Evolutionary conservation across 2,797 vertebrate genomes (phyloP), one percentile per base, ranked within the genome.

Genomic region (Saguinus oedipus): DNA sequence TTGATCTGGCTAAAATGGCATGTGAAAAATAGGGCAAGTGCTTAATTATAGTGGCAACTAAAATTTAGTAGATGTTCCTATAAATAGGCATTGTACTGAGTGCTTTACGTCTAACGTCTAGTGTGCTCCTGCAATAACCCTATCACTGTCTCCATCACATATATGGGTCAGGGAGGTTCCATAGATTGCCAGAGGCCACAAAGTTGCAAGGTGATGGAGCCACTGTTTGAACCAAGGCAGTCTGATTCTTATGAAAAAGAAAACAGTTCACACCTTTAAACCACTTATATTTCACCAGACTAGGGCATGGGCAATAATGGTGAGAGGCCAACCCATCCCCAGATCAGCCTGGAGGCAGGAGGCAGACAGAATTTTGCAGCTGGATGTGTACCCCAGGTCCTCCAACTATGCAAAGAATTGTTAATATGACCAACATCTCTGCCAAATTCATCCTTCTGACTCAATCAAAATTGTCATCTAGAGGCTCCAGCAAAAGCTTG

Each of bases 21-120:
- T 94, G 82, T 59, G 33, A 90, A 85, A 93, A 96, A 74, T 61
- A 94, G 8, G 64, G 26, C 39, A 24, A 74, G 12, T 30, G 1
- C 8, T 83, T 91, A 76, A 83, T 64, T 83, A 44, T 57, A 82
- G 64, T 36, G 81, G 42, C 64, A 86, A 81, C 36, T 72, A 46
- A 74, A 57, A 89, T 79, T 12, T 75, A 64, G 68, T 86, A 88
- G 83, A 76, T 82, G 83, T 91, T 96, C 59, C 57, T 72, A 79
- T 17, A 39, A 76, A 68, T 22, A 83, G 17, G 9, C 7, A 1
- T 17, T 46, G 50, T 92, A 20, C 53, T 64, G 22, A 50, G 50
- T 88, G 48, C 59, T 95, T 88, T 59, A 33, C 11, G 30, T 70
- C 36, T 7, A 61, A 33, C 57, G 59, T n/a, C 9, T 14, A 80